Conservation (phyloP, 2,797 vertebrate genomes). For the Melopsittacus undulatus region DNA sequence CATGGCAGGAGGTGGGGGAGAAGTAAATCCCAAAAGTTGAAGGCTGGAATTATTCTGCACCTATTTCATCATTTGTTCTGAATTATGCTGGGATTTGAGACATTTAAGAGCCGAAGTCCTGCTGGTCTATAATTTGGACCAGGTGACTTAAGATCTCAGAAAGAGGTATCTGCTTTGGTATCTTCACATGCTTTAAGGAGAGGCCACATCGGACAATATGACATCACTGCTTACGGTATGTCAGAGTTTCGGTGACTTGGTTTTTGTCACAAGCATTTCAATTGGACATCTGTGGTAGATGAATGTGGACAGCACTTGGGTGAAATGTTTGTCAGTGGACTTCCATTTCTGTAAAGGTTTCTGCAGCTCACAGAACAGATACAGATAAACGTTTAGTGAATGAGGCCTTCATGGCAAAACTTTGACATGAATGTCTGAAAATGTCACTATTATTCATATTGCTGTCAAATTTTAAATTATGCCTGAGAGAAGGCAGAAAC, state of each 20-base stretch:
- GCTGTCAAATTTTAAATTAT: conserved; percentile 42
- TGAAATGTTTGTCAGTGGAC: conserved; percentile 1
- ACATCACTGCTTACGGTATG: not conserved
- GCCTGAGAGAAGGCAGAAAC: conserved; percentile 24
- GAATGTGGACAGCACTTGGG: not conserved
- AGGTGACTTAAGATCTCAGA: not conserved
- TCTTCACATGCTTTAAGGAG: not conserved
- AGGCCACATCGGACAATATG: not conserved
- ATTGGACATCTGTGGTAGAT: not conserved
- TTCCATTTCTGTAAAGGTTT: not conserved
- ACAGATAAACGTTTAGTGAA: conserved; percentile 36
- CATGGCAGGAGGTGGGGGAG: not conserved
- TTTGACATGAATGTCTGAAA: conserved; percentile 1
- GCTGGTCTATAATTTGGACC: not conserved
- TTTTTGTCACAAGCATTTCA: not conserved
- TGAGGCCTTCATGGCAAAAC: not conserved
- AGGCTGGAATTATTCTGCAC: not conserved
- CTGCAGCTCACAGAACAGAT: not conserved
- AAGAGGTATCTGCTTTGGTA: not conserved
- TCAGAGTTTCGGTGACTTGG: not conserved
- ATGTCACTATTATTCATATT: not conserved
- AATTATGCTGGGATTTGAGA: not conserved
- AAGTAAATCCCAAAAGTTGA: not conserved
- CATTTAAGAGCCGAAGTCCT: not conserved
- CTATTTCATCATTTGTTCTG: not conserved